These are phyloP conservation scores for Nanorana parkeri DNA, from an alignment of 2,113 vertebrate genomes.

Conservation along the genomic window DNA sequence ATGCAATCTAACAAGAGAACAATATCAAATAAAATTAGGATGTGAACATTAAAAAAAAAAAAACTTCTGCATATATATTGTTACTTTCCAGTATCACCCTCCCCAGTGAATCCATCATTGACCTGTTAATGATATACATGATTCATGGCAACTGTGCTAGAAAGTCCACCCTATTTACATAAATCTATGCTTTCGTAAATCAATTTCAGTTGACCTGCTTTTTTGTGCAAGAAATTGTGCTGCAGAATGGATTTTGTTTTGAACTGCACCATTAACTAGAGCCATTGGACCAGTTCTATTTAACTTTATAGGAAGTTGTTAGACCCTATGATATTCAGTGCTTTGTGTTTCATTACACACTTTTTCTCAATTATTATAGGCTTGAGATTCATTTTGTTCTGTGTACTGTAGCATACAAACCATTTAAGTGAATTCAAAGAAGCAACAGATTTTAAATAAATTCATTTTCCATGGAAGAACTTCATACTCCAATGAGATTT, in stretches of 20 bases:
- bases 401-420: slow-evolving; percentile 55
- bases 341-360: slow-evolving; percentile 48
- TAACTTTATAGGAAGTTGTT: slow-evolving; percentile 50
- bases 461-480: not conserved
- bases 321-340: slow-evolving; percentile 39
- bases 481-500: not conserved
- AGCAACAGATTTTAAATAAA: slow-evolving; percentile 34
- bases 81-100: not conserved
- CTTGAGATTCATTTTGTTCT: slow-evolving; percentile 51
- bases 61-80: not conserved
- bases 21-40: not conserved
- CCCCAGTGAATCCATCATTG: not conserved
- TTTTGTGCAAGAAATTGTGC: slow-evolving; percentile 40
- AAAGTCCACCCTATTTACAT: too few species aligned
- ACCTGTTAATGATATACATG: too few species aligned
- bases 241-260: slow-evolving; percentile 37
- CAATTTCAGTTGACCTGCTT: slow-evolving; percentile 50
- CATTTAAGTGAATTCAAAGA: slow-evolving; percentile 38
- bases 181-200: slow-evolving; percentile 6
- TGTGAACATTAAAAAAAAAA: not conserved
- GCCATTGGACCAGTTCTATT: slow-evolving; percentile 55
- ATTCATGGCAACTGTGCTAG: too few species aligned
- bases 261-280: slow-evolving; percentile 50
- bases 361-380: slow-evolving; percentile 48
- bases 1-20: not conserved